These are phyloP conservation scores for Lepidurus apus DNA, from an alignment of 1,140 invertebrate species.

Conservation along the genomic window DNA sequence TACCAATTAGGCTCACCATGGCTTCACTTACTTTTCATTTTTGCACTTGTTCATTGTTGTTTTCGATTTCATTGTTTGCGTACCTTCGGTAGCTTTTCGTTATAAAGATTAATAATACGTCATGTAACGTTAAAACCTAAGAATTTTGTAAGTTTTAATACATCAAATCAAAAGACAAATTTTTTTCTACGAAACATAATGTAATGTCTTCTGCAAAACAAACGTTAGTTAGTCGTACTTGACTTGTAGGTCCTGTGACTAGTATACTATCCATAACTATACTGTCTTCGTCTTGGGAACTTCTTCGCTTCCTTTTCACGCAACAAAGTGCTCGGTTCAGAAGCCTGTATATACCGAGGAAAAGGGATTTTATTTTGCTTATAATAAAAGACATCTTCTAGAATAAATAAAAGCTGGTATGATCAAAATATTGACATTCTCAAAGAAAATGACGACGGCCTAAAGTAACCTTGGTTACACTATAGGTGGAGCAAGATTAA, in stretches of 20 bases:
- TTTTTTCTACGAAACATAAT: not conserved
- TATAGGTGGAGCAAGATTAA: no score
- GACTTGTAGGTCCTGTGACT: not conserved
- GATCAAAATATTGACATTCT: no score
- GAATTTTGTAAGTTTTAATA: not conserved
- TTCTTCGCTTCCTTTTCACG: not conserved
- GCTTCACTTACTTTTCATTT: no score
- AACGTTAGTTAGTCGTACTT: slow-evolving; percentile 1
- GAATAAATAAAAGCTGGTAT: not conserved
- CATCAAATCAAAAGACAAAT: not conserved
- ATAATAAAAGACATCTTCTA: not conserved
- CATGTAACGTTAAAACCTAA: no score
- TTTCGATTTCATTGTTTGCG: no score
- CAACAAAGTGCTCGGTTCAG: not conserved
- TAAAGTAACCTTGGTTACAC: no score
- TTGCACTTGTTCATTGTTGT: no score
- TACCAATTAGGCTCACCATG: no score
- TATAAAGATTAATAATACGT: no score
- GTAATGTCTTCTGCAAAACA: no score
- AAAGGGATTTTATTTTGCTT: not conserved
- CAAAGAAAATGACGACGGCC: no score
- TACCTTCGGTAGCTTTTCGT: no score
- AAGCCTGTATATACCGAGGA: not conserved
- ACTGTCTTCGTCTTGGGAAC: not conserved
- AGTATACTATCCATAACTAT: not conserved